Base-by-base conservation (phyloP, 2,113 vertebrate species). In the Halcyon malimbica region DNA sequence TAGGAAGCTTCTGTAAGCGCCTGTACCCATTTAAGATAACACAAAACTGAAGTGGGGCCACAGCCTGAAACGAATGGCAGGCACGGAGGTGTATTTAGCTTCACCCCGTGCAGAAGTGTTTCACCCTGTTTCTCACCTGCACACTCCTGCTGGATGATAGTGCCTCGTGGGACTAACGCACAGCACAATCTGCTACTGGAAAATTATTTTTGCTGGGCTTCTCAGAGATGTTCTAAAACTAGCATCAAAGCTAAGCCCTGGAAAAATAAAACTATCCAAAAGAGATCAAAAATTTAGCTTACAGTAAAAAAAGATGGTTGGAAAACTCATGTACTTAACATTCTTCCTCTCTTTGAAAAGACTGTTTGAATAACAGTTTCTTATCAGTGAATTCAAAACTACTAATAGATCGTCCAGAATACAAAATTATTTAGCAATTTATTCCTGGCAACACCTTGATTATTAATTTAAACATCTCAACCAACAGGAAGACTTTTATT, bases 91-190 rank as follows among this genome's bases (percentile, higher is more conserved):
- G 2, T 8, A 44, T 71, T 37, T 51, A 67, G 53, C 62, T 56
- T 93, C 57, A 56, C 15, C 15, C 16, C 1, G 2, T 24, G 8
- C 7, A 31, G 46, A 53, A 82, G 51, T 4, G 1, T 11, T n/a
- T 93, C n/a, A 44, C 31, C 51, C 70, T 6, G 3, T 73, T 86
- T 80, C 62, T 62, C 50, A 73, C 26, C 63, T 28, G 48, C 74
- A 50, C 1, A 0, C 23, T 71, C 51, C 6, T 0, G 0, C 35
- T 20, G 41, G 37, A 25, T 0, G 1, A 59, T 0, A 63, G 19
- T 1, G 0, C 16, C n/a, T 77, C 6, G 0, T 11, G 20, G 53
- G 23, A 73, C 39, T 60, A 63, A 31, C 1, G 5, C 42, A 71
- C 12, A 76, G 48, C 48, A 80, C 4, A 0, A 33, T 24, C 60